A percentile compares a stretch with the other conserved stretches of the same genome.
These are phyloP conservation scores for Pristionchus arcanus DNA, from an alignment of 2,888 invertebrate genomes.

Conservation along the genomic window DNA sequence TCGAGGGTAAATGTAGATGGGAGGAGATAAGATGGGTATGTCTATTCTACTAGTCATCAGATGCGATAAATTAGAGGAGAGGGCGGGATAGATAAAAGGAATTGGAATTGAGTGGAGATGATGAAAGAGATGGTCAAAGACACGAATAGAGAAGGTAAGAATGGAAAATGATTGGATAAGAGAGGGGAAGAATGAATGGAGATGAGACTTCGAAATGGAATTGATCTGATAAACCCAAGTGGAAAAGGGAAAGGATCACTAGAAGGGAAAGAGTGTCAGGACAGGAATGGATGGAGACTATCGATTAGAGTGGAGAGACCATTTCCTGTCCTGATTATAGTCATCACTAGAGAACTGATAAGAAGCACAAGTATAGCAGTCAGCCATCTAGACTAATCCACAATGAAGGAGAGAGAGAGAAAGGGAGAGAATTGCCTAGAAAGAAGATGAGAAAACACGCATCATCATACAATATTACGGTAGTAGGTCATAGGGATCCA, in stretches of 20 bases:
- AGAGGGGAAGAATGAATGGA: neutral
- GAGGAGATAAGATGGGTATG: neutral
- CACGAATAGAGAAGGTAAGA: conserved; percentile 22
- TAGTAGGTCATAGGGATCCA: neutral
- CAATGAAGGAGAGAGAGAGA: neutral
- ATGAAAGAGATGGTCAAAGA: conserved; percentile 25
- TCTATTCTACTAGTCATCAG: conserved; percentile 33
- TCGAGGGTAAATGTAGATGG: neutral
- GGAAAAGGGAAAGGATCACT: neutral
- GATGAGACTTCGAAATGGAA: conserved; percentile 1
- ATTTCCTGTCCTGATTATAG: neutral
- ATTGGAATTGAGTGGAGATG: conserved; percentile 26
- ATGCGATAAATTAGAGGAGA: conserved; percentile 23
- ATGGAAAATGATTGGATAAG: conserved; percentile 28
- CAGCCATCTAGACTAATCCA: conserved; percentile 23
- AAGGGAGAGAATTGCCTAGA: conserved; percentile 38
- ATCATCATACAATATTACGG: neutral
- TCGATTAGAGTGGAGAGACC: neutral
- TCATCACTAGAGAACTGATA: conserved; percentile 21
- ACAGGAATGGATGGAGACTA: neutral
- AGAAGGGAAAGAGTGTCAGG: neutral
- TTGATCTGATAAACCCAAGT: conserved; percentile 41
- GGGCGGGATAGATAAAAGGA: conserved; percentile 22
- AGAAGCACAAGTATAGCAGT: neutral
- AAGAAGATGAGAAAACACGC: conserved; percentile 4